These are phyloP conservation scores for Pachydiplax longipennis DNA, from an alignment of 2,888 invertebrate species.

Conservation along the genomic window DNA sequence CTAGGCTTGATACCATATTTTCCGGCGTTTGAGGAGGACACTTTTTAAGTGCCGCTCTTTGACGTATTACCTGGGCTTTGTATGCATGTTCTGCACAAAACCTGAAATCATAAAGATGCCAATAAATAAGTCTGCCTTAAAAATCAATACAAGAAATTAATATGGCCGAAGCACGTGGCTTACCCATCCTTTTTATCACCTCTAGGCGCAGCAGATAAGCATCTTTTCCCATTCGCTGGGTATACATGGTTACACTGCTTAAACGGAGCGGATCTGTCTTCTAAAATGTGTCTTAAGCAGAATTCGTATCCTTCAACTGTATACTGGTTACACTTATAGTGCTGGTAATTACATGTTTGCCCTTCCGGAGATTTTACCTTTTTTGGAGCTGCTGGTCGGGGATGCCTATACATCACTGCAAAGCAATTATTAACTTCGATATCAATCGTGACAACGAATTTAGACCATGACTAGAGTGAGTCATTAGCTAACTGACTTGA, in stretches of 20 bases:
- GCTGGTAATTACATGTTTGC: conserved; percentile 13
- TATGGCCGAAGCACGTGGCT: conserved; percentile 52
- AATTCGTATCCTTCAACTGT: conserved; percentile 76
- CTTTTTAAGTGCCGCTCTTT: conserved; percentile 68
- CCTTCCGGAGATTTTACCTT: conserved; percentile 15
- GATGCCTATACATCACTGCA: conserved; percentile 34
- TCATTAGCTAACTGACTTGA: neutral
- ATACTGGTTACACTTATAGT: conserved; percentile 67
- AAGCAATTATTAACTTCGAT: neutral
- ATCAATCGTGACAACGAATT: neutral
- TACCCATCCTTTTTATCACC: conserved; percentile 75
- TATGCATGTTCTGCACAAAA: conserved; percentile 76
- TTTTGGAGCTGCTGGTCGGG: conserved; percentile 2
- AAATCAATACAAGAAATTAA: conserved; percentile 20
- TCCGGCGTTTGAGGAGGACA: conserved; percentile 73
- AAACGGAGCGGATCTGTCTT: conserved; percentile 84
- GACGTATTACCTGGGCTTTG: conserved; percentile 69
- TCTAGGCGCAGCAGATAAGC: conserved; percentile 79
- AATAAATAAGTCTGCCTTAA: neutral
- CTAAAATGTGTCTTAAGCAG: conserved; percentile 83
- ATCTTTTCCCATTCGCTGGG: conserved; percentile 74
- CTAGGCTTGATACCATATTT: conserved; percentile 69
- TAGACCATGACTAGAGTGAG: neutral
- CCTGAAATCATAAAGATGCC: conserved; percentile 56
- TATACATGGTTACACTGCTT: conserved; percentile 79